phyloP scores from a whole-genome alignment of 2,888 invertebrate species.

The Drosophila suboccidentalis region DNA sequence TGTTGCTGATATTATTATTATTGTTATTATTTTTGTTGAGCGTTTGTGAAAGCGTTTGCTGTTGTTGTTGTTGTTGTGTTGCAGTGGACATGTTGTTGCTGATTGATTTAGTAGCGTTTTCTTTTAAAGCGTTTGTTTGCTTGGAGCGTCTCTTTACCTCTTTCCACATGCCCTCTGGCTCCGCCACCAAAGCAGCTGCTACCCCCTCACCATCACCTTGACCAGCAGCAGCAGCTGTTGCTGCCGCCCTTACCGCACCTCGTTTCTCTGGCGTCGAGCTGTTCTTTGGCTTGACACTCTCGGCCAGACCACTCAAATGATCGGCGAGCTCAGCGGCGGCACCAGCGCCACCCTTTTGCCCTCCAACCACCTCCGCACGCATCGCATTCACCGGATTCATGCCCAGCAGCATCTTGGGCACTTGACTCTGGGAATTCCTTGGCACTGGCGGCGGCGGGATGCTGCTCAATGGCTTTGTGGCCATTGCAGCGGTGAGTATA shows the following conservation, averaged over 20 bases:
- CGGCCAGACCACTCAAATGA: slow-evolving; percentile 84
- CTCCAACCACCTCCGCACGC: slow-evolving; percentile 74
- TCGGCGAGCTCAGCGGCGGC: slow-evolving; percentile 82
- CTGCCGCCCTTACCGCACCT: slow-evolving; percentile 34
- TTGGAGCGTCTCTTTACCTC: slow-evolving; percentile 88
- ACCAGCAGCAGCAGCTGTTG: slow-evolving; percentile 1
- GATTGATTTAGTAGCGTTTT: slow-evolving; percentile 82
- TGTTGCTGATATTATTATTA: slow-evolving; percentile 32
- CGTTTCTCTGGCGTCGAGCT: slow-evolving; percentile 75
- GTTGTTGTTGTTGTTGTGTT: slow-evolving; percentile 73
- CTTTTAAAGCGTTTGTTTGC: slow-evolving; percentile 86
- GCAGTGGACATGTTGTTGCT: slow-evolving; percentile 67
- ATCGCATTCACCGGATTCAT: slow-evolving; percentile 61
- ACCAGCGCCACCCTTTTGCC: slow-evolving; percentile 50
- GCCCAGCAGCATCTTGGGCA: slow-evolving; percentile 74
- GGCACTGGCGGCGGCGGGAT: slow-evolving; percentile 90
- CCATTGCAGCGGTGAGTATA: slow-evolving; percentile 86
- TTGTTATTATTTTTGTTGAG: slow-evolving; percentile 73
- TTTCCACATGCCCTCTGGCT: slow-evolving; percentile 85
- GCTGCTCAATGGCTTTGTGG: slow-evolving; percentile 87
- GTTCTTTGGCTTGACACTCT: slow-evolving; percentile 80
- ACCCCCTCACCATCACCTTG: slow-evolving; percentile 42
- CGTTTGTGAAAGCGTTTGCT: slow-evolving; percentile 80
- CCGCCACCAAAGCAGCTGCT: slow-evolving; percentile 73
- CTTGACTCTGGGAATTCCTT: slow-evolving; percentile 86